Base-by-base conservation (phyloP, 2,113 vertebrate species). In the Heptranchias perlo region DNA sequence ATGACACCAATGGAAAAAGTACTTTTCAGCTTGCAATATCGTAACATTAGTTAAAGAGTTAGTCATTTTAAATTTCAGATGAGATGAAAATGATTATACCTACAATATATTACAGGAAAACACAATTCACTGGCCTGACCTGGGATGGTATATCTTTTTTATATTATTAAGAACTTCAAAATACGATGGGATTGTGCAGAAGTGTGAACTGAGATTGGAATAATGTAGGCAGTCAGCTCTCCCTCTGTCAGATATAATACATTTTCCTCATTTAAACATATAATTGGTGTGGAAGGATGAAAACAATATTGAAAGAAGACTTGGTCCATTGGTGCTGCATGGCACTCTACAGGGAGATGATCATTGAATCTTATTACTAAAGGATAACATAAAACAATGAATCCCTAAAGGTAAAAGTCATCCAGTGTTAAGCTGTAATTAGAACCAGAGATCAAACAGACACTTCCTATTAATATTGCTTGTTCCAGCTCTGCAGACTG, bases 1-100 rank as follows among this genome's bases (percentile, higher is more conserved):
- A 64, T 93, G 58, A 93, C 14, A 92, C 18, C 89, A 62, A 93
- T 93, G 89, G 64, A 35, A 93, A 93, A 93, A 93, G 58, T 39
- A 62, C 18, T 93, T 93, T 62, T 93, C 58, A 62, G 58, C 61
- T 62, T 62, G 35, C n/a, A 62, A 64, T 93, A 44, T 62, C 35
- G 62, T n/a, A 61, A 64, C 31, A 62, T 39, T n/a, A 91, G 52
- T 91, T 0, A 47, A 89, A 35, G 49, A 89, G 49, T 54, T 52
- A 89, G 49, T 54, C 49, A 89, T 31, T 58, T 54, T 28, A 89
- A 54, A 54, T 89, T 89, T 89, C 58, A 94, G 62, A 23, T 25
- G 4, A 62, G 47, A 25, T 94, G 54, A 92, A 92, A 58, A 91
- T 91, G 10, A 93, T 35, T 91, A 3, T 58, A 3, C 23, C 44